Percentiles rank a stretch among this genome's conserved stretches.
Conservation (phyloP, 2,113 vertebrate species). For the Pungitius pungitius region DNA sequence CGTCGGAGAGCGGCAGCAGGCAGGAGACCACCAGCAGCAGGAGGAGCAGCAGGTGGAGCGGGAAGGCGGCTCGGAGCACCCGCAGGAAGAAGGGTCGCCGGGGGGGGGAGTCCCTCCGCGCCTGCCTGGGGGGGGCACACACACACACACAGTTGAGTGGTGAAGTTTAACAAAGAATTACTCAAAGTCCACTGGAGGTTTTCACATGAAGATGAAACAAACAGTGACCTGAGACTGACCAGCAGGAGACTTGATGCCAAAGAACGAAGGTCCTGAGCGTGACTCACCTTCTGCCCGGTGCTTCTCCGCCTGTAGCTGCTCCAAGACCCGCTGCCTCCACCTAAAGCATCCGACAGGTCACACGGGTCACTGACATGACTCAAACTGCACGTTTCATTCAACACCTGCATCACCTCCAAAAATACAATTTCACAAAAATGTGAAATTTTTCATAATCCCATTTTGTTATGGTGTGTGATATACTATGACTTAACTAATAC, state of each 20-base stretch:
- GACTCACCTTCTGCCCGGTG: constrained; percentile 42
- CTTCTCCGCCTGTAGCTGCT: constrained; percentile 5
- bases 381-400: no score
- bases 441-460: no score
- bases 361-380: not conserved
- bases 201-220: no score
- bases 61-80: constrained; percentile 86
- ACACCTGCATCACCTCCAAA: no score
- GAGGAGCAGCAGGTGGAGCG: constrained; percentile 87
- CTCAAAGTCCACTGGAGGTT: no score
- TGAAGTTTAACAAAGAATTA: not conserved
- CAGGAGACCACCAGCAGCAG: constrained; percentile 87
- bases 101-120: constrained; percentile 41
- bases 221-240: no score
- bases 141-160: not conserved
- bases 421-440: no score
- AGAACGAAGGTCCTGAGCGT: no score
- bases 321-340: constrained; percentile 18
- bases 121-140: constrained; percentile 27
- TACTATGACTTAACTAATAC: no score
- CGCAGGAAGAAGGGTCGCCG: constrained; percentile 83
- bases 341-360: constrained; percentile 10
- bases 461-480: no score
- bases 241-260: no score
- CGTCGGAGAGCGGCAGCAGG: constrained; percentile 84